Percentiles rank a stretch among this genome's conserved stretches.
phyloP scores from a whole-genome alignment of 2,797 vertebrate species.

The Amblyraja radiata region DNA sequence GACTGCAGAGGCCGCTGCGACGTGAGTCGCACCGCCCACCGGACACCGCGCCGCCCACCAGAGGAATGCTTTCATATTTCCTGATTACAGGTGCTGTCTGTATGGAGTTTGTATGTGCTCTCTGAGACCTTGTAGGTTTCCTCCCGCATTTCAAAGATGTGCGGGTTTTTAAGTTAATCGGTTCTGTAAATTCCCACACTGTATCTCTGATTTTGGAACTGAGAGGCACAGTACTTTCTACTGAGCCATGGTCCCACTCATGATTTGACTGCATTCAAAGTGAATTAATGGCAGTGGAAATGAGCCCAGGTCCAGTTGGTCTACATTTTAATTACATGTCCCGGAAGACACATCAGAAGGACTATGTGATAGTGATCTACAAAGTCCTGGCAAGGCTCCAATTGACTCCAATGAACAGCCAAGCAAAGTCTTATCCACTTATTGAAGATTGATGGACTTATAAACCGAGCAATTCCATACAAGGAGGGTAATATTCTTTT shows the following conservation, averaged over 20 bases:
- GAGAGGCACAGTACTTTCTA: no score
- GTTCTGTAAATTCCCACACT: no score
- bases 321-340: background rate
- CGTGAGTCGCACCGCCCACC: no score
- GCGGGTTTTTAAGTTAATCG: no score
- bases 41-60: no score
- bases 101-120: no score
- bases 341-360: background rate
- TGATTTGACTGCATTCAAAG: background rate
- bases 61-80: background rate
- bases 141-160: no score
- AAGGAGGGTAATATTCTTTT: background rate
- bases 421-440: background rate
- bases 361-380: background rate
- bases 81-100: no score
- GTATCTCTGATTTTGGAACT: no score
- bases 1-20: no score
- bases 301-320: background rate
- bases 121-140: no score
- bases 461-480: background rate
- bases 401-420: background rate
- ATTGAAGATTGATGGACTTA: conserved; percentile 6
- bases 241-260: no score
- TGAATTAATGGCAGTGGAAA: background rate
- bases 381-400: background rate